Evolutionary conservation across 2,888 invertebrate species (phyloP).

Genomic region (Drosophila dives): DNA sequence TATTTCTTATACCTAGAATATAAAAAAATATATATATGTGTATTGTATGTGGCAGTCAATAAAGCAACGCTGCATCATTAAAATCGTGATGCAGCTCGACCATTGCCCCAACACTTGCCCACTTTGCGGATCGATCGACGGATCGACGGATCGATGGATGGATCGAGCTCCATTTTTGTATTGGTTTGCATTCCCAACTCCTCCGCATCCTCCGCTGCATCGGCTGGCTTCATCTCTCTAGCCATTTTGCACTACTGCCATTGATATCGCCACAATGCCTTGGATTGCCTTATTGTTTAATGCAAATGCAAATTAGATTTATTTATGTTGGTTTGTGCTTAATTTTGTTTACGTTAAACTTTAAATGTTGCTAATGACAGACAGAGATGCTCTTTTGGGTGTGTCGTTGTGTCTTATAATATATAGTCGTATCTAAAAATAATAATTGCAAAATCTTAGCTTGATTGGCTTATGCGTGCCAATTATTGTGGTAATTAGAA

Average conservation of each 20-base stretch:
- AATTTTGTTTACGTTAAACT: conserved; percentile 22
- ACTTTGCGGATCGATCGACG: conserved; percentile 18
- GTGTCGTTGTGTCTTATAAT: conserved; percentile 35
- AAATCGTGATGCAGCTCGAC: conserved; percentile 74
- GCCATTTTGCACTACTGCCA: conserved; percentile 33
- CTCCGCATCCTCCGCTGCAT: conserved; percentile 36
- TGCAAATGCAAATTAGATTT: conserved; percentile 53
- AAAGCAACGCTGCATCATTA: conserved; percentile 42
- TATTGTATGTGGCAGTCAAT: conserved; percentile 40
- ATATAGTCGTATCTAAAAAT: conserved; percentile 38
- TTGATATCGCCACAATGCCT: conserved; percentile 48
- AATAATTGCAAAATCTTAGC: conserved; percentile 54
- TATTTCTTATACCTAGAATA: conserved; percentile 54
- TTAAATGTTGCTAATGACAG: conserved; percentile 59
- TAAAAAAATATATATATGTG: conserved; percentile 35
- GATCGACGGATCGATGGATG: conserved; percentile 44
- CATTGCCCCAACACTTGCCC: conserved; percentile 58
- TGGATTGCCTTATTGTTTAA: conserved; percentile 57
- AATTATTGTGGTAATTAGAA: conserved; percentile 16
- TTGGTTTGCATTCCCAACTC: conserved; percentile 53
- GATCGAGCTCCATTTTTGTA: conserved; percentile 72
- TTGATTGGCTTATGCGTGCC: conserved; percentile 27
- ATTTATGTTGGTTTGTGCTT: conserved; percentile 5
- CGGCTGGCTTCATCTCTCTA: conserved; percentile 51
- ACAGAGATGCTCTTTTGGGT: conserved; percentile 55